Evolutionary conservation across 2,113 vertebrate genomes (phyloP).

Genomic region (Corynorhinus townsendii): DNA sequence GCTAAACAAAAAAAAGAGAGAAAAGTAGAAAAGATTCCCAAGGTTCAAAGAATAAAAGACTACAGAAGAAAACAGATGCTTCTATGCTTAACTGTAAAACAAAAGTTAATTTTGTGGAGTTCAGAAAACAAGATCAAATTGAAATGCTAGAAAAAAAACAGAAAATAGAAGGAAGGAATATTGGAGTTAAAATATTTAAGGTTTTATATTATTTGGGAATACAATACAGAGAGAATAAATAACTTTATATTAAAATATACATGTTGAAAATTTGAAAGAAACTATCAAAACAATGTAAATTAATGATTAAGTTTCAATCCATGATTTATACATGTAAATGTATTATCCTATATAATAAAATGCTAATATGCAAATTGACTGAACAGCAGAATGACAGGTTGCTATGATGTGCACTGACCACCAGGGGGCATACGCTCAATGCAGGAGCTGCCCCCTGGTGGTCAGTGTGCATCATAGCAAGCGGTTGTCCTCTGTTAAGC

Average conservation of each 20-base stretch:
- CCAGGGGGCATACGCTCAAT: too few relatives aligned
- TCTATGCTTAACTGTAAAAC: background rate
- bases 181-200: background rate
- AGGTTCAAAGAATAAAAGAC: background rate
- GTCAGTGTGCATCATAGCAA: too few relatives aligned
- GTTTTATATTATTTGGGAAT: background rate
- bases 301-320: background rate
- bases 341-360: too few relatives aligned
- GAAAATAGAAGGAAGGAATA: background rate
- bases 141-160: background rate
- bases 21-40: background rate
- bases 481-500: too few relatives aligned
- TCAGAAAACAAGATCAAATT: constrained; percentile 11
- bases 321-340: background rate
- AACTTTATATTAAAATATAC: background rate
- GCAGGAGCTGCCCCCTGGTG: too few relatives aligned
- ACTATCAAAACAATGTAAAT: background rate
- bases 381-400: too few relatives aligned
- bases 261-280: background rate
- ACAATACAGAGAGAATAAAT: background rate
- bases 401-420: too few relatives aligned
- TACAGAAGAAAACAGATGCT: background rate
- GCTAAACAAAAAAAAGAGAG: background rate
- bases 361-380: too few relatives aligned
- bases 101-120: background rate